phyloP scores from a whole-genome alignment of 2,797 vertebrate genomes.

The Megaceryle alcyon region DNA sequence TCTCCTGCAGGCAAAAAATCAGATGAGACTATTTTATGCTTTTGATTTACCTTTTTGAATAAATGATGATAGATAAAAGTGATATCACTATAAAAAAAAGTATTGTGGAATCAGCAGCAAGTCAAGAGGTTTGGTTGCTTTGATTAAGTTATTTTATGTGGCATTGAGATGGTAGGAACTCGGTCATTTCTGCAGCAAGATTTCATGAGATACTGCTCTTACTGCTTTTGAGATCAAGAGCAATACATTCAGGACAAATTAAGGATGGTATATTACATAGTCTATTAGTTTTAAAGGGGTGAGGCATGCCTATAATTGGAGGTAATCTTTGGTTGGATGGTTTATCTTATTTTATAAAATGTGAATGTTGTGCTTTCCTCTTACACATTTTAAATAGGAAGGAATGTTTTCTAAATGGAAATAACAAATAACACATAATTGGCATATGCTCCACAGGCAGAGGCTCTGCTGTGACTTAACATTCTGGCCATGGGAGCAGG shows the following conservation, averaged over 20 bases:
- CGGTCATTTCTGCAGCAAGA: not conserved
- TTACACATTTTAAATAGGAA: not conserved
- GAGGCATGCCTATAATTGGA: not conserved
- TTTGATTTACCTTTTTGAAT: constrained; percentile 68
- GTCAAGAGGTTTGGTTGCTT: constrained; percentile 33
- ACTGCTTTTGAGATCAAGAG: constrained; percentile 23
- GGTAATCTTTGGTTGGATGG: not conserved
- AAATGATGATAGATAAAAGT: constrained; percentile 62
- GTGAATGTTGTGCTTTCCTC: not conserved
- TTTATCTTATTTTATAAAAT: not conserved
- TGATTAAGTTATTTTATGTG: constrained; percentile 32
- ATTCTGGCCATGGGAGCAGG: not conserved
- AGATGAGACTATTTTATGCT: constrained; percentile 42
- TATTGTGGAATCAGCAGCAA: constrained; percentile 48
- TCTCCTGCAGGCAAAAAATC: constrained; percentile 30
- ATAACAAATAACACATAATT: not conserved
- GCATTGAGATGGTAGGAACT: not conserved
- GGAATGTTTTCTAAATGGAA: not conserved
- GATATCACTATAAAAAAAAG: constrained; percentile 12
- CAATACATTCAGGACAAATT: not conserved
- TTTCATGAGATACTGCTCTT: not conserved
- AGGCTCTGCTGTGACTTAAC: not conserved
- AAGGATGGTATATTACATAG: not conserved
- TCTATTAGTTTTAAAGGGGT: constrained; percentile 5
- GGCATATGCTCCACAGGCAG: not conserved